These are phyloP conservation scores for Aulostomus chinensis DNA, from an alignment of 2,797 vertebrate genomes.

Conservation along the genomic window DNA sequence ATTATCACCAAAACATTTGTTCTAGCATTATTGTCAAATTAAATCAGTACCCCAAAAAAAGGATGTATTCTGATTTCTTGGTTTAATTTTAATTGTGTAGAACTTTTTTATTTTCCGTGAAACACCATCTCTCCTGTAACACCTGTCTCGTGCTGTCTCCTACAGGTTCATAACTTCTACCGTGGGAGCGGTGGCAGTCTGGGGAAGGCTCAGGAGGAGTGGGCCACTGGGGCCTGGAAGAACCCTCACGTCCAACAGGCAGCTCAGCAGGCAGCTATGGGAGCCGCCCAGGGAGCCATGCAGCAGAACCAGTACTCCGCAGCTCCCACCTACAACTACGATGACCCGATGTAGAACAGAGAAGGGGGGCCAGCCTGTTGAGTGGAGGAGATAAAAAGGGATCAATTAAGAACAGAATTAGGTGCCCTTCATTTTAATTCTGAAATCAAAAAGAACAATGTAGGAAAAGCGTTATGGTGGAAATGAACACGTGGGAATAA, in stretches of 20 bases:
- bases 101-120: too few species aligned
- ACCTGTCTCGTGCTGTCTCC: background rate
- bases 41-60: too few species aligned
- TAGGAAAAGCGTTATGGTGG: slow-evolving; percentile 30
- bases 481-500: slow-evolving; percentile 17
- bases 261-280: slow-evolving; percentile 92
- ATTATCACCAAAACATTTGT: too few species aligned
- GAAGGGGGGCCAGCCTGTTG: slow-evolving; percentile 30
- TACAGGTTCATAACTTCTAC: slow-evolving; percentile 95
- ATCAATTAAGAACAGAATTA: slow-evolving; percentile 74
- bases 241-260: slow-evolving; percentile 95
- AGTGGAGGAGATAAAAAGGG: slow-evolving; percentile 64
- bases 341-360: slow-evolving; percentile 92
- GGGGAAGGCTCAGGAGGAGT: slow-evolving; percentile 97
- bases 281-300: slow-evolving; percentile 90
- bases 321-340: slow-evolving; percentile 95
- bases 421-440: slow-evolving; percentile 64
- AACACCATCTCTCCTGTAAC: background rate
- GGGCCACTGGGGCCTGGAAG: slow-evolving; percentile 96
- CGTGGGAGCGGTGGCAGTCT: slow-evolving; percentile 95
- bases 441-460: slow-evolving; percentile 50
- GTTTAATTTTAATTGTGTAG: too few species aligned
- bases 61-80: too few species aligned
- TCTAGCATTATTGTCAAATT: too few species aligned
- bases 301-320: slow-evolving; percentile 89